Evolutionary conservation across 2,797 vertebrate genomes (phyloP), one percentile per base, ranked within the genome.

Genomic region (Chrosomus eos): DNA sequence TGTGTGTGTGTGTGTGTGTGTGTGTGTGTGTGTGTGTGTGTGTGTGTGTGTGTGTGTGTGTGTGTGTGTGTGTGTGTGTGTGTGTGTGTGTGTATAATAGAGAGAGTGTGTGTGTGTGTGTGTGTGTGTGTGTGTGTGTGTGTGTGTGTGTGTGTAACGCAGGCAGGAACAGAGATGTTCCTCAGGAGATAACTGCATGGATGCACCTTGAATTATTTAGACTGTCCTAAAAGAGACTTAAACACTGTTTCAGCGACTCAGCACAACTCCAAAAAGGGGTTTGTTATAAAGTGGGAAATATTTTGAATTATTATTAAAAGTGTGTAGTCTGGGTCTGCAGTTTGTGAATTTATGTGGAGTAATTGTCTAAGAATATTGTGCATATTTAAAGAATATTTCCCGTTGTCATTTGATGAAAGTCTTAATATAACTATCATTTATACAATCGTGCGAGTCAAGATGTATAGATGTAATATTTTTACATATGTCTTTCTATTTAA

Each of bases 201-300:
- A 81, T 55, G 26, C 53, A 62, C 38, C 68, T 40, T 73, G 38
- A 72, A 82, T 73, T 45, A 82, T 73, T 72, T 45, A 43, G 31
- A 67, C 16, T 72, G 68, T 45, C 16, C 38, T 43, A 45, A 78
- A 78, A 45, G 51, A 43, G 53, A 72, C 33, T 76, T 60, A 48
- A 26, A 23, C 60, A 31, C 70, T 19, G 33, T 58, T 70, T 70
- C 48, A 70, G 16, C 0, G 10, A 58, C 18, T 7, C 23, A n/a
- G 45, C 1, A 2, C 5, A n/a, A 60, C 36, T 78, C n/a, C 36
- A 26, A 21, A 45, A 64, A 62, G 9, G 21, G 23, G n/a, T 14
- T 76, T 58, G 10, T 10, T 51, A 53, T 33, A 53, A 53, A 33
- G 7, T 14, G 48, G 23, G 14, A 77, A 76, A 62, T 78, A 21